Evolutionary conservation across 2,888 invertebrate species (phyloP).

Genomic region (Eueremaeus valkanovi): DNA sequence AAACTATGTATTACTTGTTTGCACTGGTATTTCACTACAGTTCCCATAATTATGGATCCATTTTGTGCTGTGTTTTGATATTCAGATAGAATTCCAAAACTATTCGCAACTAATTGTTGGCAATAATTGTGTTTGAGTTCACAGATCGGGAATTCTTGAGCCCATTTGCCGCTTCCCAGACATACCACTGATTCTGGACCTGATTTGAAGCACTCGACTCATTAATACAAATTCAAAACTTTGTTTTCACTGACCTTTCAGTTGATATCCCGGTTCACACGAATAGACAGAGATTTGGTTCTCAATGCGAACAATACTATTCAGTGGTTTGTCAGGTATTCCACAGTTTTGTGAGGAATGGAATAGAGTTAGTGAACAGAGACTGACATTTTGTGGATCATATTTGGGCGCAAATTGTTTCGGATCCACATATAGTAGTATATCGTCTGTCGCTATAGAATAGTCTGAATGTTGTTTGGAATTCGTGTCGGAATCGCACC

Average conservation of each 20-base stretch:
- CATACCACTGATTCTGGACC: neutral
- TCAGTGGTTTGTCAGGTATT: slow-evolving; percentile 1
- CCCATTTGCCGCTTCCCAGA: slow-evolving; percentile 3
- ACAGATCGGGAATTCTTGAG: neutral
- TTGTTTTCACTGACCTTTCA: neutral
- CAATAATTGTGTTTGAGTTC: neutral
- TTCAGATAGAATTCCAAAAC: neutral
- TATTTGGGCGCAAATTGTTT: neutral
- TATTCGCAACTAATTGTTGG: neutral
- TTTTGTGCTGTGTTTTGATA: neutral
- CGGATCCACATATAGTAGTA: neutral
- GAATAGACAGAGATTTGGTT: neutral
- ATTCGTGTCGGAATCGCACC: neutral
- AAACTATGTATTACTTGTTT: neutral
- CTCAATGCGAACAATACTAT: neutral
- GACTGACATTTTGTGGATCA: neutral
- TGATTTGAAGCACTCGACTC: neutral
- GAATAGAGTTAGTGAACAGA: neutral
- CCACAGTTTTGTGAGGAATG: neutral
- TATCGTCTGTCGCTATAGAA: neutral
- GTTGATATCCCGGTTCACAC: neutral
- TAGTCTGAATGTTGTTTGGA: neutral
- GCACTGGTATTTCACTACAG: neutral
- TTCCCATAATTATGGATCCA: neutral
- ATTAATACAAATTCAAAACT: too few species aligned